These are phyloP conservation scores for Cynopterus brachyotis DNA, from an alignment of 2,113 vertebrate genomes.

Conservation along the genomic window DNA sequence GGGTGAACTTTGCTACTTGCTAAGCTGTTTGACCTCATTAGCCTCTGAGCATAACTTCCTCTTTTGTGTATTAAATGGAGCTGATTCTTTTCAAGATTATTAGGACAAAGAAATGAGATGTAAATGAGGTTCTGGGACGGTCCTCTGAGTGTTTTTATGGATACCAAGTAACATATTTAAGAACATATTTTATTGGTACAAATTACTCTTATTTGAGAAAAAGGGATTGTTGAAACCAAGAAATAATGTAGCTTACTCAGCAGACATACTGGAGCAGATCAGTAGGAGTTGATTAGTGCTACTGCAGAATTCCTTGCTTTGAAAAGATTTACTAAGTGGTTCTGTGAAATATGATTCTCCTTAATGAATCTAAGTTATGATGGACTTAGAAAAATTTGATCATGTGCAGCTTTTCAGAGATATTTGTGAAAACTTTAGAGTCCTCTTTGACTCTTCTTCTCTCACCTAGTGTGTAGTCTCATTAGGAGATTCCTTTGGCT, in stretches of 20 bases:
- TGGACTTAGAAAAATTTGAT: conserved; percentile 6
- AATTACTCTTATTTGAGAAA: background rate
- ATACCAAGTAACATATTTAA: background rate
- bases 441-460: background rate
- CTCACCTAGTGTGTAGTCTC: background rate
- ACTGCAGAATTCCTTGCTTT: background rate
- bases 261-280: background rate
- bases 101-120: background rate
- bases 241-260: background rate
- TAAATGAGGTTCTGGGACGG: background rate
- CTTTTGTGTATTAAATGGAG: background rate
- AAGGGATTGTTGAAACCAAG: background rate
- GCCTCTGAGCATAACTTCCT: background rate
- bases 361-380: background rate
- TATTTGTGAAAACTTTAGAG: background rate
- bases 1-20: background rate
- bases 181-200: conserved; percentile 27
- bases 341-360: background rate
- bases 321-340: background rate
- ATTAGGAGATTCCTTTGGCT: background rate
- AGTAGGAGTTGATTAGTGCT: background rate
- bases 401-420: background rate
- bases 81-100: background rate
- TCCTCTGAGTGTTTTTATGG: background rate
- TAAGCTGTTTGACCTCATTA: background rate